These are phyloP conservation scores for Tetragonula carbonaria DNA, from an alignment of 2,888 invertebrate genomes.

Conservation along the genomic window DNA sequence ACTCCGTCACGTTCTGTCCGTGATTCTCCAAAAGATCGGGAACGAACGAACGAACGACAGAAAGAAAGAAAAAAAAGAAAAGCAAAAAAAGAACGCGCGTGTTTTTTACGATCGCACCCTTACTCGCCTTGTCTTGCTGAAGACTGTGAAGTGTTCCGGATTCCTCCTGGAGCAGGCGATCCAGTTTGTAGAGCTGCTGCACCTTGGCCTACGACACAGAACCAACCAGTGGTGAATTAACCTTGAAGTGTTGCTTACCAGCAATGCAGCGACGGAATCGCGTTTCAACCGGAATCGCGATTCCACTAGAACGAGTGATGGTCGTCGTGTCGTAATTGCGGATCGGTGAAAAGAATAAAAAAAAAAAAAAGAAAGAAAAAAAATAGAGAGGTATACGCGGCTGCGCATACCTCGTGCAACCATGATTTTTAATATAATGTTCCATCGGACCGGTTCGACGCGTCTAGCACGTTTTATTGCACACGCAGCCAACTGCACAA, in stretches of 20 bases:
- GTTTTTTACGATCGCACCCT: conserved; percentile 16
- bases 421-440: conserved; percentile 26
- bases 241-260: conserved; percentile 45
- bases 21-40: not conserved
- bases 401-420: conserved; percentile 9
- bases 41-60: not conserved
- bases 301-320: conserved; percentile 11
- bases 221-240: conserved; percentile 33
- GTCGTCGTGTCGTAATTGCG: conserved; percentile 23
- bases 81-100: not conserved
- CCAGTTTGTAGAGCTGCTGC: conserved; percentile 90
- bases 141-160: conserved; percentile 90
- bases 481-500: not conserved
- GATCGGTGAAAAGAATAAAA: not conserved
- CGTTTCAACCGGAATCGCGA: conserved; percentile 60
- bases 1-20: no score
- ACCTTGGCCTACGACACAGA: conserved; percentile 87
- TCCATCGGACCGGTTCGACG: conserved; percentile 14
- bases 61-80: not conserved
- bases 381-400: not conserved
- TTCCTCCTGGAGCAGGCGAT: conserved; percentile 90
- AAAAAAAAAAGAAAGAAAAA: no score
- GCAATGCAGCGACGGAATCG: conserved; percentile 27
- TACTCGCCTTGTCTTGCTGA: conserved; percentile 89
- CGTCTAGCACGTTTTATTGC: conserved; percentile 1